Evolutionary conservation across 1,140 invertebrate species (phyloP), one percentile per base, ranked within the genome.

Genomic region (Lasioglossum baleicum): DNA sequence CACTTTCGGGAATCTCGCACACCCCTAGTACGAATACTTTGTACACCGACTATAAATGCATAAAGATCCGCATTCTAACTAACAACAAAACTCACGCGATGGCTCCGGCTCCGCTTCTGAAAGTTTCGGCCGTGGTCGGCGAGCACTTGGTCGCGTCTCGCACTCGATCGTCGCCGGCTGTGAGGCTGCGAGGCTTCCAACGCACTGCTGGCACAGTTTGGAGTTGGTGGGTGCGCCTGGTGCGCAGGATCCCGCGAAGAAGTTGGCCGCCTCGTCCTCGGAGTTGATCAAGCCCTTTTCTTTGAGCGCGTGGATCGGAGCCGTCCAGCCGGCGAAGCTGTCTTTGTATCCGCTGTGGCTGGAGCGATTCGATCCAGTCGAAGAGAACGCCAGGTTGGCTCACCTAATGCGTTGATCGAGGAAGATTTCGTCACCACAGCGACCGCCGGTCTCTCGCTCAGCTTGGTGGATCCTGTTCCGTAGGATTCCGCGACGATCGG

Each of bases 351-450:
- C 91, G 40, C 89, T 89, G 81, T 95, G 94, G 85, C 96, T 96
- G 2, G 95, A 95, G 66, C 92, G 94, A 66, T 93, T 94, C 11
- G 13, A 35, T 40, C 15, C 15, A 2, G 4, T 20, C 17, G 6
- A 7, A 51, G 26, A 17, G 5, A 63, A 40, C 61, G 17, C 11
- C 5, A 6, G 31, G 11, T 51, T 0, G 1, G 31, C 2, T 71
- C 63, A 75, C 89, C 83, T 0, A 90, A 60, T 66, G 7, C 78
- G 66, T 80, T 90, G 31, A 94, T 90, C 11, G 90, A 74, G 11
- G 92, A 93, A 17, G 89, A 88, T 22, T 93, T 93, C 80, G 92
- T 94, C 0, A 95, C 90, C 0, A 96, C 94, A 20, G 95, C 95
- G 1, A 96, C 94, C 0, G 94, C 92, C 63, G 94, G 94, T 93